Base-by-base conservation (phyloP, 2,797 vertebrate genomes). In the Chaunax sp. region DNA sequence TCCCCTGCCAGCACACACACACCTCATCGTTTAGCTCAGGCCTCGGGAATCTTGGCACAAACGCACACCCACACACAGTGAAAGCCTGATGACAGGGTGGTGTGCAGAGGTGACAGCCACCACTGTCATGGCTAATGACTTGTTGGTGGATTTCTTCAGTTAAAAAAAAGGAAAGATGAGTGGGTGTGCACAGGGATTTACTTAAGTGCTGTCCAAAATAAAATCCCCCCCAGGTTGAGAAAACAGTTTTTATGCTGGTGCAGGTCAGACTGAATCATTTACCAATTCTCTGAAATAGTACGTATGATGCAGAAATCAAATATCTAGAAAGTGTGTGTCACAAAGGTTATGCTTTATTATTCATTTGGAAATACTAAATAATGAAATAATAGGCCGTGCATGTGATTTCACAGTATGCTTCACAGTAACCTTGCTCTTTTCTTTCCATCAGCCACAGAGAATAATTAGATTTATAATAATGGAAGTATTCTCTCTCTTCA, bases 21-120 rank as follows among this genome's bases (percentile, higher is more conserved):
- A 58, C 77, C 49, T 71, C 20, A 68, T 80, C 37, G 1, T 79
- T 87, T 58, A 56, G 72, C 71, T 80, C 38, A 78, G 51, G 63
- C 71, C 51, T 68, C 26, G 56, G 72, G 64, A 75, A 73, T 73
- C 49, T 72, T 86, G 66, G 71, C 72, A 72, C 38, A 50, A 58
- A 64, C 56, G 43, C 50, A 61, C 26, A 50, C 44, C 52, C 44
- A 37, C 43, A 23, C 56, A 61, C 15, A 55, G 9, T 49, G 49
- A 83, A 54, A 55, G 66, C 35, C 56, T 26, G 55, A 76, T 76
- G 53, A 77, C 53, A 57, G 62, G 53, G 46, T n/a, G 50, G 41
- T 56, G 64, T 38, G 61, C 66, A 35, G 37, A 56, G 45, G 64
- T 75, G 66, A 72, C 61, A 46, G 43, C 49, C 69, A 67, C 66